Evolutionary conservation across 1,140 invertebrate genomes (phyloP), one percentile per base, ranked within the genome.

Genomic region (Vanessa tameamea): DNA sequence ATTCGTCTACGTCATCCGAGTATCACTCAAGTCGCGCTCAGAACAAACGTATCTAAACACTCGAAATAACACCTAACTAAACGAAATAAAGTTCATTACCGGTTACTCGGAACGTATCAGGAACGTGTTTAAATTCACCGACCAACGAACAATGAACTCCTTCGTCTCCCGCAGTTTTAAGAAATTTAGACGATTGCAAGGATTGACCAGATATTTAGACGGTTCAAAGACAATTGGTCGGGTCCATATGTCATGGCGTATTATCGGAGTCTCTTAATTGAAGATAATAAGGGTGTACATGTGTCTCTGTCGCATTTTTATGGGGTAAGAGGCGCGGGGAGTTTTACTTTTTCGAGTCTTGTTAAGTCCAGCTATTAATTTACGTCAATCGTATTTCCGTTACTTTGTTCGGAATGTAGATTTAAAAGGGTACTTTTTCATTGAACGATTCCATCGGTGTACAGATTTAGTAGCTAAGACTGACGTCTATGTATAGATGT

Each of bases 281-380:
- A 90, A 90, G 87, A 91, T 91, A 90, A 91, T 90, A 89, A 88
- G 87, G 85, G 84, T 78, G 82, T 86, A 88, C 88, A 91, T 90
- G 85, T 90, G 89, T 90, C 89, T 90, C 84, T 87, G 88, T 90
- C 88, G 82, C 82, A 82, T 90, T 91, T 88, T 90, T 91, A 89
- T 88, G 85, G 89, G 81, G 83, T 85, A 85, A 84, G 86, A 82
- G 84, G 84, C 82, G 82, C 67, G 72, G 77, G 79, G 80, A 81
- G 78, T 84, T 83, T 85, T 76, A 80, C 86, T 89, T 90, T 91
- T 91, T 87, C 80, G 79, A 82, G 75, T 82, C 84, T 82, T 78
- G 83, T 88, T 87, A 87, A 81, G 82, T 83, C 78, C 78, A 78
- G 81, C 85, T 85, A 89, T 91, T 89, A 87, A 88, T 89, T 85